Evolutionary conservation across 1,140 invertebrate species (phyloP).

Genomic region (Apis florea): DNA sequence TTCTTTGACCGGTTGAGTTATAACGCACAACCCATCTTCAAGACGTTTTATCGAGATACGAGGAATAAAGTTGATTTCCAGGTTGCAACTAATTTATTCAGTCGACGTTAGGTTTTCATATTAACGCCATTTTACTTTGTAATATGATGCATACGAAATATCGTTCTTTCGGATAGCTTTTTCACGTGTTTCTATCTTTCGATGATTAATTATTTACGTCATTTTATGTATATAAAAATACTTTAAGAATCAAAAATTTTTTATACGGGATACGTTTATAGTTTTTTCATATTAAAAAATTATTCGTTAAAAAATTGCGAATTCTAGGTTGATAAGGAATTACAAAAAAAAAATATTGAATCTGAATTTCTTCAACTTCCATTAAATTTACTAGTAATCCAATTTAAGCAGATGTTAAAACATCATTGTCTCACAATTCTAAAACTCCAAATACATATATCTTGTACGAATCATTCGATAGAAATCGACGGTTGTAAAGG

Average conservation of each 20-base stretch:
- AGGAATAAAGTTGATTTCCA: constrained; percentile 42
- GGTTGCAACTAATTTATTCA: constrained; percentile 41
- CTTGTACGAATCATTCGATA: neutral
- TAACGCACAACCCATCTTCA: neutral
- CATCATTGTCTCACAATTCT: neutral
- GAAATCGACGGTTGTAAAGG: neutral
- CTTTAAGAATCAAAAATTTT: too few species aligned
- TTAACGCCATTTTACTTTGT: constrained; percentile 11
- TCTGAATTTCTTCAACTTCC: too few species aligned
- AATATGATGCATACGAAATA: neutral
- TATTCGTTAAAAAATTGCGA: too few species aligned
- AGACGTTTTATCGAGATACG: constrained; percentile 24
- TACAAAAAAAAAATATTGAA: too few species aligned
- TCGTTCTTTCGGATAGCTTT: neutral
- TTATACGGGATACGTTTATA: too few species aligned
- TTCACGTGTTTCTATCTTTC: too few species aligned
- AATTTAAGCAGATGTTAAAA: too few species aligned
- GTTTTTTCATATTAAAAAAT: too few species aligned
- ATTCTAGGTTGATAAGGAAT: too few species aligned
- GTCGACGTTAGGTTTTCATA: constrained; percentile 22
- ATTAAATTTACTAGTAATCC: too few species aligned
- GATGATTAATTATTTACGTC: too few species aligned
- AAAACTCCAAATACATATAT: neutral
- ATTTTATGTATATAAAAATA: too few species aligned
- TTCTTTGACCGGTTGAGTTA: constrained; percentile 16